Evolutionary conservation across 2,888 invertebrate species (phyloP).

Genomic region (Tiliacea citrago): DNA sequence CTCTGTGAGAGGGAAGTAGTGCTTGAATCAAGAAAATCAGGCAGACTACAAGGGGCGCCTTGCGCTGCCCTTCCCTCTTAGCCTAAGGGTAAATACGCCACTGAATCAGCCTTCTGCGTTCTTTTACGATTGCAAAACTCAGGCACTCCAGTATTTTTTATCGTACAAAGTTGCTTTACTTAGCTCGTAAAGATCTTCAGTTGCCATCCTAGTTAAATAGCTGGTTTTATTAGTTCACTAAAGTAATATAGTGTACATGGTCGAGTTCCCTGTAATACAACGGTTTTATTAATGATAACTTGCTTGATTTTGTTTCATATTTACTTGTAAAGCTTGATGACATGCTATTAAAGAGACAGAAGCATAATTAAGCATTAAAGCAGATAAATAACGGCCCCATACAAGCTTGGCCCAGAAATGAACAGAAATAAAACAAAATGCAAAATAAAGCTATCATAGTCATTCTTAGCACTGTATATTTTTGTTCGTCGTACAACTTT

Average conservation of each 20-base stretch:
- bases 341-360: background rate
- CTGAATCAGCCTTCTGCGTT: slow-evolving; percentile 21
- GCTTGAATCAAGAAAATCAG: no score
- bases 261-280: slow-evolving; percentile 5
- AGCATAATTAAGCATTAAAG: no score
- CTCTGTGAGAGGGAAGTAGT: no score
- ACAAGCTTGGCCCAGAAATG: no score
- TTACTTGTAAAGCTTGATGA: slow-evolving; percentile 1
- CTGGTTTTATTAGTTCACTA: slow-evolving; percentile 59
- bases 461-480: no score
- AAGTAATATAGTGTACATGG: slow-evolving; percentile 45
- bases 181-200: slow-evolving; percentile 57
- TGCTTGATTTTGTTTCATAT: background rate
- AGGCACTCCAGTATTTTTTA: slow-evolving; percentile 51
- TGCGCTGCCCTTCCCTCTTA: no score
- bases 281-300: slow-evolving; percentile 6
- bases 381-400: no score
- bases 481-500: no score
- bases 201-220: slow-evolving; percentile 57
- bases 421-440: no score
- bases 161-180: slow-evolving; percentile 60
- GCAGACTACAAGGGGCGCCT: no score
- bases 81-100: no score
- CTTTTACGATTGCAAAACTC: background rate
- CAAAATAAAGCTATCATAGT: no score